phyloP scores from a whole-genome alignment of 2,888 invertebrate species.

The Caenorhabditis angaria region DNA sequence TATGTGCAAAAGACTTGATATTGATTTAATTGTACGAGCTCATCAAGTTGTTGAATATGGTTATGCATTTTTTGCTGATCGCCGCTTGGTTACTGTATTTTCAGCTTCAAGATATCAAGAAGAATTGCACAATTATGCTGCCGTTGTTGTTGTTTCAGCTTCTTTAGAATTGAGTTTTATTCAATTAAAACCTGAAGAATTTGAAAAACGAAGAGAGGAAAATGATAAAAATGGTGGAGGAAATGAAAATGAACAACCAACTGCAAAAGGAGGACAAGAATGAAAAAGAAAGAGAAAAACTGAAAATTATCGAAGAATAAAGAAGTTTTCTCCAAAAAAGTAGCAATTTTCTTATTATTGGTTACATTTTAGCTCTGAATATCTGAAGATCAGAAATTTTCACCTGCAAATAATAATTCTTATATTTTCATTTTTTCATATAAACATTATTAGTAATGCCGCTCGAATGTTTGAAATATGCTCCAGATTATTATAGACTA shows the following conservation, averaged over 20 bases:
- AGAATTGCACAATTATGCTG: conserved; percentile 58
- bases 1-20: conserved; percentile 44
- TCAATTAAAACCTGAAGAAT: conserved; percentile 60
- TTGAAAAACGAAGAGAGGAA: conserved; percentile 34
- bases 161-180: conserved; percentile 52
- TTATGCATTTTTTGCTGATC: conserved; percentile 47
- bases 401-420: too few species aligned
- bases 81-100: conserved; percentile 58
- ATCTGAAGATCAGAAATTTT: too few species aligned
- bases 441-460: background rate
- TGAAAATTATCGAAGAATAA: too few species aligned
- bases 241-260: conserved; percentile 6
- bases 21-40: conserved; percentile 48
- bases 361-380: too few species aligned
- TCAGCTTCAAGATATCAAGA: conserved; percentile 61
- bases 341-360: too few species aligned
- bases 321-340: too few species aligned
- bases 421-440: background rate
- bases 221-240: conserved; percentile 12
- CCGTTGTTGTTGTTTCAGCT: conserved; percentile 46
- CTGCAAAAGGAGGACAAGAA: conserved; percentile 2
- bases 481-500: background rate
- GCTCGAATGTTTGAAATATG: background rate
- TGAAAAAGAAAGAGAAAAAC: too few species aligned
- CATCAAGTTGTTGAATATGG: conserved; percentile 55